Evolutionary conservation across 2,797 vertebrate species (phyloP), one percentile per base, ranked within the genome.

Genomic region (Sebastes hopkinsi): DNA sequence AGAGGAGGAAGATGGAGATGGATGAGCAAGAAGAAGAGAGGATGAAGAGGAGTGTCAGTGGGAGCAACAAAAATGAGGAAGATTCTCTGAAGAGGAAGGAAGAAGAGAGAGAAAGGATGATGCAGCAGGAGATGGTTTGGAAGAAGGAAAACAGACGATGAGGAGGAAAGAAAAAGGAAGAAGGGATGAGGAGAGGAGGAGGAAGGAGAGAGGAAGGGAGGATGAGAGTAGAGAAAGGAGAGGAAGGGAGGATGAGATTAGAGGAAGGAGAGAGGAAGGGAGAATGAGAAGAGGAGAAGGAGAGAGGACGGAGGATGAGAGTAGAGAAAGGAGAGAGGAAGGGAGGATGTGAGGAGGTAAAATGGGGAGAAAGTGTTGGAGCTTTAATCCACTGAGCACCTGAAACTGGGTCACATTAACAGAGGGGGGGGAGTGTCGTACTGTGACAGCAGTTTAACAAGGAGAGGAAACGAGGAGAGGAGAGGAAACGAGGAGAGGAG

Each of bases 341-440:
- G 42, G 38, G 18, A 56, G 10, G 42, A 50, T 36, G 34, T 20
- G 42, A 18, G 16, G 50, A 52, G 20, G 50, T 52, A 27, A 23
- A 69, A 69, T 25, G 52, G 70, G 36, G 36, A 70, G 64, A 56
- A 75, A 58, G 38, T 60, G 69, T 69, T 68, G 67, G 72, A 75
- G 71, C 30, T 81, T n/a, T 69, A 76, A 84, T 84, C 72, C 75
- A 78, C 23, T 5, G 50, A 82, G 79, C 72, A 82, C 79, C 82
- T 84, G 76, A 78, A 88, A 84, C 32, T 88, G 77, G 84, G 79
- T 88, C 84, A 84, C 60, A 73, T 75, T 22, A 70, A 56, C 60
- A 72, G 62, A 54, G 9, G n/a, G 16, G 23, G 3, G 20, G 65
- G 6, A 2, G 25, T 18, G 18, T 55, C 38, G 16, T 46, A 42